phyloP scores from a whole-genome alignment of 1,140 invertebrate species.

The Cataglyphis hispanica region DNA sequence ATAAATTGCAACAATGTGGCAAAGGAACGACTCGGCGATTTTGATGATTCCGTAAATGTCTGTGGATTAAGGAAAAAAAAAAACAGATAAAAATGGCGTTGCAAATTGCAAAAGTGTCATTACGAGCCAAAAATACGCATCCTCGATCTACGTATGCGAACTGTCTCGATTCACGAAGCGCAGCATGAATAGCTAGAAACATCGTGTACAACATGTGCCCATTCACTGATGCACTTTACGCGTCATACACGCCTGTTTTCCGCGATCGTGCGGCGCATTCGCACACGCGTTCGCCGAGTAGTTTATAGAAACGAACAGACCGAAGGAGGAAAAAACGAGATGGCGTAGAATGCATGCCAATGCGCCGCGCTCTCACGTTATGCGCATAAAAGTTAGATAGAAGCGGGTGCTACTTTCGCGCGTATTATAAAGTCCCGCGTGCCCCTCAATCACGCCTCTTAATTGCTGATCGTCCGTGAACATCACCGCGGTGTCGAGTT shows the following conservation, averaged over 20 bases:
- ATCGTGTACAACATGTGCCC: not conserved
- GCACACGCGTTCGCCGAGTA: conserved; percentile 23
- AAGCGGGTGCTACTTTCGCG: conserved; percentile 36
- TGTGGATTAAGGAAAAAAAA: not conserved
- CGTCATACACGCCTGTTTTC: conserved; percentile 37
- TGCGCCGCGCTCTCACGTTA: conserved; percentile 40
- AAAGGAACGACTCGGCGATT: conserved; percentile 41
- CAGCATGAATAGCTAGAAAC: no score
- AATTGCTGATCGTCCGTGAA: conserved; percentile 66
- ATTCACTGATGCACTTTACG: conserved; percentile 47
- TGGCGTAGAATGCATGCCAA: conserved; percentile 34
- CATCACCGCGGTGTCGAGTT: conserved; percentile 54
- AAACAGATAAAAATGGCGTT: conserved; percentile 9
- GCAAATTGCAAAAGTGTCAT: conserved; percentile 1
- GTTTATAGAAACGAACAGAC: conserved; percentile 11
- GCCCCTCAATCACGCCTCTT: conserved; percentile 75
- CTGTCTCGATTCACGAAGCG: no score
- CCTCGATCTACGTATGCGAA: not conserved
- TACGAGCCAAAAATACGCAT: not conserved
- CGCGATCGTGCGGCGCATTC: conserved; percentile 47
- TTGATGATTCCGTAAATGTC: conserved; percentile 42
- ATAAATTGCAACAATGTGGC: conserved; percentile 54
- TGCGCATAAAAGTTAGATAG: conserved; percentile 15
- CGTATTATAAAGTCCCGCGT: conserved; percentile 40
- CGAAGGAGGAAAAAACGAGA: not conserved